These are phyloP conservation scores for Borostomias antarcticus DNA, from an alignment of 2,797 vertebrate genomes.

Conservation along the genomic window DNA sequence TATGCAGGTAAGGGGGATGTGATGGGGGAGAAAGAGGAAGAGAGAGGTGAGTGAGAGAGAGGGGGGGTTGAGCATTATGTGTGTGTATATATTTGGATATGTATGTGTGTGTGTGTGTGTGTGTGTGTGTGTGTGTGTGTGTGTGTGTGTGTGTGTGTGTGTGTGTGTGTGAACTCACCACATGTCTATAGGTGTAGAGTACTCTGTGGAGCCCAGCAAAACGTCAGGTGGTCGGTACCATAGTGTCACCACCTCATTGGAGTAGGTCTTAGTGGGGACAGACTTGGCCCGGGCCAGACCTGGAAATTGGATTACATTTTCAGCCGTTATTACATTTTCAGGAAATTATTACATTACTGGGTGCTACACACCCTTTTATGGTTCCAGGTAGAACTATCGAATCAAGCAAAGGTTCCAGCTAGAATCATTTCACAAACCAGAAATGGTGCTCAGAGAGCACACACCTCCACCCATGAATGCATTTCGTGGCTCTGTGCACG, in stretches of 20 bases:
- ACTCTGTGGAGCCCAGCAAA: constrained; percentile 81
- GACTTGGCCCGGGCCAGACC: constrained; percentile 82
- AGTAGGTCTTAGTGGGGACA: constrained; percentile 80
- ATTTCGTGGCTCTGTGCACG: too few relatives aligned
- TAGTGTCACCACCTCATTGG: constrained; percentile 79
- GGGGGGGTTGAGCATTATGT: neutral
- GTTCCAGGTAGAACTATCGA: too few relatives aligned
- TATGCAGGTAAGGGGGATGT: too few relatives aligned
- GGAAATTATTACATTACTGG: too few relatives aligned
- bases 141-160: constrained; percentile 41
- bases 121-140: neutral
- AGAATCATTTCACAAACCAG: too few relatives aligned
- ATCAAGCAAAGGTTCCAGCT: too few relatives aligned
- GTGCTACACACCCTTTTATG: too few relatives aligned
- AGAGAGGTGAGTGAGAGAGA: neutral
- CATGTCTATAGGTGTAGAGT: constrained; percentile 83
- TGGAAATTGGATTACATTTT: too few relatives aligned
- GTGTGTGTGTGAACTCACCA: constrained; percentile 67
- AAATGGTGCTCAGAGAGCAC: too few relatives aligned
- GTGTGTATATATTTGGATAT: neutral
- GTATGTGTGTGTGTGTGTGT: neutral
- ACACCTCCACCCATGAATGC: too few relatives aligned
- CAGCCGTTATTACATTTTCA: too few relatives aligned
- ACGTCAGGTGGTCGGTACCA: constrained; percentile 85
- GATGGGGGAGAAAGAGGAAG: too few relatives aligned